Conservation (phyloP, 2,888 invertebrate species). For the Andrena fulva region DNA sequence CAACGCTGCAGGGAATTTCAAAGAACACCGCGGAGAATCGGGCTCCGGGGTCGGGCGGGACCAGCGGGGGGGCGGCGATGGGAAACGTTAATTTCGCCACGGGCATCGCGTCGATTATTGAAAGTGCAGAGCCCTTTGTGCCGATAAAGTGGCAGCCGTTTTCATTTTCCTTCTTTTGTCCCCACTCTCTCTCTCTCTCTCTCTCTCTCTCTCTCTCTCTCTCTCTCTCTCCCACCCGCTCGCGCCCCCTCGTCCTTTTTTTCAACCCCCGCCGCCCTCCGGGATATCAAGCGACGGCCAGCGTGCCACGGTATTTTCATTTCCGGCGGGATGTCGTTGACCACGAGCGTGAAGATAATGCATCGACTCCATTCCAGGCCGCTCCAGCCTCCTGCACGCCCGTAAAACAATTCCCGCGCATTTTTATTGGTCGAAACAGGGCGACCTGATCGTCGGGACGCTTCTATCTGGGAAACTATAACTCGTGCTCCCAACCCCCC, state of each 20-base stretch:
- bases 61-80: background rate
- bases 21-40: constrained; percentile 6
- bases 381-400: constrained; percentile 4
- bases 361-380: constrained; percentile 53
- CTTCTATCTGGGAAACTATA: constrained; percentile 53
- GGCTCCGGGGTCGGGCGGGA: background rate
- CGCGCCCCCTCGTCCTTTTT: background rate
- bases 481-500: constrained; percentile 27
- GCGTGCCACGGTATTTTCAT: constrained; percentile 57
- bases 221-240: background rate
- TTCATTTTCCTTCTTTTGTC: constrained; percentile 29
- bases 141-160: constrained; percentile 49
- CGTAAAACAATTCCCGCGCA: constrained; percentile 60
- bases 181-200: no score
- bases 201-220: background rate
- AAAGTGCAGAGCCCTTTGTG: constrained; percentile 41
- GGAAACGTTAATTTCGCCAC: constrained; percentile 46
- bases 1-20: constrained; percentile 22
- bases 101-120: constrained; percentile 59
- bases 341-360: constrained; percentile 60
- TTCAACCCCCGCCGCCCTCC: no score
- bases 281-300: background rate
- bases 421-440: constrained; percentile 65
- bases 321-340: constrained; percentile 63
- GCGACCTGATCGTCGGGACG: background rate